phyloP scores from a whole-genome alignment of 1,140 invertebrate genomes.

The Lucilia sericata region DNA sequence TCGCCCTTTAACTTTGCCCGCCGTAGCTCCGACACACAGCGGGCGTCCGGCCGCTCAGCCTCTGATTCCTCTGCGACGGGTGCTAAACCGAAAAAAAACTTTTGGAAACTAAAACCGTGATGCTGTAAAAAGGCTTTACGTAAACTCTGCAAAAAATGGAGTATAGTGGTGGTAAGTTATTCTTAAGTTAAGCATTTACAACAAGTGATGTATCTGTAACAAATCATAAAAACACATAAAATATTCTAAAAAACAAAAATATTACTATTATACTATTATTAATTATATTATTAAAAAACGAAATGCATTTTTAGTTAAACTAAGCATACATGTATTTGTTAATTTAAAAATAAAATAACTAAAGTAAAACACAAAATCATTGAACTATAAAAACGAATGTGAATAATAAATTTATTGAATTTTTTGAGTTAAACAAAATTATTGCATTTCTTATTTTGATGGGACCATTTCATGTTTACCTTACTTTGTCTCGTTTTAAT shows the following conservation, averaged over 20 bases:
- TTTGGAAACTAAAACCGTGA: slow-evolving; percentile 67
- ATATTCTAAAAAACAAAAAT: background rate
- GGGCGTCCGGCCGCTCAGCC: slow-evolving; percentile 56
- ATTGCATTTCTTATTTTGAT: slow-evolving; percentile 33
- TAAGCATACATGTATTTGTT: slow-evolving; percentile 41
- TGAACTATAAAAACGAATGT: slow-evolving; percentile 12
- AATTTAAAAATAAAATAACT: slow-evolving; percentile 16
- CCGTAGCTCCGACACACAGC: slow-evolving; percentile 60
- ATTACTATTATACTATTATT: background rate
- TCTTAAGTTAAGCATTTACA: slow-evolving; percentile 28
- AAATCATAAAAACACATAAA: slow-evolving; percentile 12
- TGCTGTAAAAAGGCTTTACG: slow-evolving; percentile 63
- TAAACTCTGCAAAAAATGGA: slow-evolving; percentile 65
- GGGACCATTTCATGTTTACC: background rate
- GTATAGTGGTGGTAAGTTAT: slow-evolving; percentile 65
- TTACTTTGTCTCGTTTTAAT: background rate
- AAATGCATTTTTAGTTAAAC: slow-evolving; percentile 42
- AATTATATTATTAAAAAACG: slow-evolving; percentile 1
- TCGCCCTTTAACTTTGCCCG: slow-evolving; percentile 61
- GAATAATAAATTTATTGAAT: slow-evolving; percentile 42
- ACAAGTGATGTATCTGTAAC: slow-evolving; percentile 39
- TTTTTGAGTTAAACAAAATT: slow-evolving; percentile 41
- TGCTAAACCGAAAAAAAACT: slow-evolving; percentile 65
- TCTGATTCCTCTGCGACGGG: slow-evolving; percentile 55
- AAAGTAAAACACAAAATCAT: slow-evolving; percentile 21